phyloP scores from a whole-genome alignment of 1,140 invertebrate species.

The Pseudomyrmex pallidus region DNA sequence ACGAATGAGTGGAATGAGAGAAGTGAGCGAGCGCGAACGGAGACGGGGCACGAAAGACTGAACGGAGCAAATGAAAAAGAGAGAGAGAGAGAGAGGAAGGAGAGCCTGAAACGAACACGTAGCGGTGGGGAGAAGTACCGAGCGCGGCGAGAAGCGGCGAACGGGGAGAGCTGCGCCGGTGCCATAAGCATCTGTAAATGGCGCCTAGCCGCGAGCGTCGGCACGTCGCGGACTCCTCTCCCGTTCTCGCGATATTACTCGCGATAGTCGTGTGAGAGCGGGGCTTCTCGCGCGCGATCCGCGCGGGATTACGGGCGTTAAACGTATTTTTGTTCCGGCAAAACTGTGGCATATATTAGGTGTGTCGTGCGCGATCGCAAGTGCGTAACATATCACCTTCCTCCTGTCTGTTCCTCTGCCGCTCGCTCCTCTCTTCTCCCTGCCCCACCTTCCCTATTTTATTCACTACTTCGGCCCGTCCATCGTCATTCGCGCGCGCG shows the following conservation, averaged over 20 bases:
- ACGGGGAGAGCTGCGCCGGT: conserved; percentile 43
- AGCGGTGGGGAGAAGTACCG: not conserved
- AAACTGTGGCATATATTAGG: not conserved
- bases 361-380: conserved; percentile 15
- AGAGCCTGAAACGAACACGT: not conserved
- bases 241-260: conserved; percentile 43
- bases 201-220: conserved; percentile 73
- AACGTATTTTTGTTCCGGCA: not conserved
- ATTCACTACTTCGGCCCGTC: not conserved
- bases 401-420: not conserved
- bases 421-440: not conserved
- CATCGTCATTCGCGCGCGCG: not conserved
- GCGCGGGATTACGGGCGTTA: not conserved
- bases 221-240: conserved; percentile 67
- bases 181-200: conserved; percentile 77
- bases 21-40: conserved; percentile 15
- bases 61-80: conserved; percentile 5
- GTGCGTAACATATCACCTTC: conserved; percentile 6
- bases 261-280: conserved; percentile 31
- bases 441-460: not conserved
- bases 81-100: not conserved
- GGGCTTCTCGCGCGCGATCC: conserved; percentile 11
- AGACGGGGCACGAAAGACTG: not conserved
- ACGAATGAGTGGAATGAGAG: not conserved
- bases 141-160: not conserved